Conservation (phyloP, 2,888 invertebrate species). For the Ornithoptera priamus region DNA sequence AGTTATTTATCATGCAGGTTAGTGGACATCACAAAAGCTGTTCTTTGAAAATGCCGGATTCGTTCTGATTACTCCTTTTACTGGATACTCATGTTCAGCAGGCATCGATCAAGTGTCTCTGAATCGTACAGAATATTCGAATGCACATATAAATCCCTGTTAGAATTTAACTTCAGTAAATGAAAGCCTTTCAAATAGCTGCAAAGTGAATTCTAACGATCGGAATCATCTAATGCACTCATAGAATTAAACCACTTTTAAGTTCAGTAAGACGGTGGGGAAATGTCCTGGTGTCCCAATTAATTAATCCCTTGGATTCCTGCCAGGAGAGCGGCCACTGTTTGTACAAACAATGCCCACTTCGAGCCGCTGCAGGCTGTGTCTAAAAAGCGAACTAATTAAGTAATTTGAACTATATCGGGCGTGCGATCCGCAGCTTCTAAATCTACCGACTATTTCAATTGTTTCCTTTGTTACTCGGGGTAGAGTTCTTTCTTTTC, state of each 20-base stretch:
- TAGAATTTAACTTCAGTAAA: no score
- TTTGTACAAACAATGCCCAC: conserved; percentile 40
- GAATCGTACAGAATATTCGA: no score
- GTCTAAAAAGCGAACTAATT: conserved; percentile 41
- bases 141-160: no score
- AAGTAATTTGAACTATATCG: conserved; percentile 27
- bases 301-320: conserved; percentile 51
- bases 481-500: no score
- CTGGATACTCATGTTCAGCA: no score
- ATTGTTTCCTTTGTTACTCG: no score
- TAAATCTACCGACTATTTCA: conserved; percentile 6
- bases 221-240: conserved; percentile 41
- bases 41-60: no score
- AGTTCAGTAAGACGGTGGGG: conserved; percentile 40
- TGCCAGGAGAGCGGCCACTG: conserved; percentile 40
- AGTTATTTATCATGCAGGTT: no score
- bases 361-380: conserved; percentile 34
- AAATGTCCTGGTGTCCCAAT: conserved; percentile 50
- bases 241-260: conserved; percentile 45
- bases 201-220: conserved; percentile 22
- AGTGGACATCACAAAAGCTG: no score
- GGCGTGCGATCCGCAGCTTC: conserved; percentile 21
- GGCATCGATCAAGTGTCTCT: no score
- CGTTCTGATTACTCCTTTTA: no score
- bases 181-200: background rate